Conservation (phyloP, 2,797 vertebrate genomes). For the Lepus oiostolus region DNA sequence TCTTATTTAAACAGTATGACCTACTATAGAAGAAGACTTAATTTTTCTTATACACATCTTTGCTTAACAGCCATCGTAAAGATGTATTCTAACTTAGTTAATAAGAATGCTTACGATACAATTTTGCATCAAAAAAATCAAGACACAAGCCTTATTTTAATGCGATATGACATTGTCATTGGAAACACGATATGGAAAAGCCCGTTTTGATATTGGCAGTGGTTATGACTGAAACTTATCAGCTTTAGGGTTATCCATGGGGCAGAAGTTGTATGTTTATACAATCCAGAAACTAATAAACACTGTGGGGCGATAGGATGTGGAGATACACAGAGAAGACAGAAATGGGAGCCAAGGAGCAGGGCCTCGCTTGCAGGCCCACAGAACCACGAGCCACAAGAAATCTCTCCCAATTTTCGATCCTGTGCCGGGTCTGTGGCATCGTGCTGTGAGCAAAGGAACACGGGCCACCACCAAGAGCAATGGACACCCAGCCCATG, state of each 20-base stretch:
- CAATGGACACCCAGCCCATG: neutral
- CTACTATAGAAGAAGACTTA: neutral
- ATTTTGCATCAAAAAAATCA: neutral
- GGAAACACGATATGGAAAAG: no score
- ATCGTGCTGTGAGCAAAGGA: no score
- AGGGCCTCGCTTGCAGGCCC: no score
- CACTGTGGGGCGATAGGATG: neutral
- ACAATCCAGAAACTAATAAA: neutral
- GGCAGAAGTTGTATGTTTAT: constrained; percentile 30
- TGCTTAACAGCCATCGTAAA: neutral
- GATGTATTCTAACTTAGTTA: neutral
- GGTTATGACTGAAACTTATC: neutral
- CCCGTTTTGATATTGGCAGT: neutral
- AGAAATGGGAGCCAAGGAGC: neutral
- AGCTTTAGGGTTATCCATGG: neutral
- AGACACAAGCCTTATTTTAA: neutral
- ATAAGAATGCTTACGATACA: neutral
- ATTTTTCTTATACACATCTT: neutral
- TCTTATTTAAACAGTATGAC: neutral
- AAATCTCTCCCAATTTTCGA: no score
- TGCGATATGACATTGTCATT: no score
- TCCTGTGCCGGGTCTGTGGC: no score
- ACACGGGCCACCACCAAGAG: neutral
- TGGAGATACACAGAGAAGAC: neutral
- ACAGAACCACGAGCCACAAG: no score